These are phyloP conservation scores for Julus scandinavius DNA, from an alignment of 2,888 invertebrate species.

Conservation along the genomic window DNA sequence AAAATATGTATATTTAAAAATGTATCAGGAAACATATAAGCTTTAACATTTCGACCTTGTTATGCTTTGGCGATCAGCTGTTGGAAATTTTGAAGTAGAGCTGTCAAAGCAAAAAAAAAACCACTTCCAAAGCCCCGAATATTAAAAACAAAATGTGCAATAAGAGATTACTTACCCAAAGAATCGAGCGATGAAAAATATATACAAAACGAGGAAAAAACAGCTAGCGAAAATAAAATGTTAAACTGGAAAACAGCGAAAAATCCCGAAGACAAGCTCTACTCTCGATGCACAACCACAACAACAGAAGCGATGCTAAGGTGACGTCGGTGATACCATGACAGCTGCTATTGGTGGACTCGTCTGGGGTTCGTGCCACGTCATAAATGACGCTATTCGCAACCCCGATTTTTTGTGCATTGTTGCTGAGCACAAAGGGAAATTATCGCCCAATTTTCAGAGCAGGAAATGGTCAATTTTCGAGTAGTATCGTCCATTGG, in stretches of 20 bases:
- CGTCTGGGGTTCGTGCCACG: neutral
- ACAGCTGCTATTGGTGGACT: neutral
- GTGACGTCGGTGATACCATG: constrained; percentile 12
- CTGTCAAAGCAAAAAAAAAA: constrained; percentile 1
- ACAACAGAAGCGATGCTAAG: neutral
- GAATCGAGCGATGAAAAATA: constrained; percentile 39
- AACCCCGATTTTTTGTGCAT: neutral
- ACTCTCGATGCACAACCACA: constrained; percentile 16
- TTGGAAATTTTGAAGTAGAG: neutral
- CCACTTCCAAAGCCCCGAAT: neutral
- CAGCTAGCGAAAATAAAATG: constrained; percentile 35
- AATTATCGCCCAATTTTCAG: neutral
- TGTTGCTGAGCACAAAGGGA: neutral
- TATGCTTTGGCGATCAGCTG: neutral
- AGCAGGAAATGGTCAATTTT: neutral
- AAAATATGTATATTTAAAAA: no score
- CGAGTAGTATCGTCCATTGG: no score
- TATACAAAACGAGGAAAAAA: constrained; percentile 15
- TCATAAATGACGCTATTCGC: neutral
- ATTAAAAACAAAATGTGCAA: neutral
- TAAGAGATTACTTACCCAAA: neutral
- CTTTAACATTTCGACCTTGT: constrained; percentile 39
- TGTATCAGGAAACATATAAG: neutral
- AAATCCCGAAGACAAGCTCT: constrained; percentile 21
- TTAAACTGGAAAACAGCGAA: constrained; percentile 30